Evolutionary conservation across 2,797 vertebrate species (phyloP), one percentile per base, ranked within the genome.

Genomic region (Sphenopsis melanotis): DNA sequence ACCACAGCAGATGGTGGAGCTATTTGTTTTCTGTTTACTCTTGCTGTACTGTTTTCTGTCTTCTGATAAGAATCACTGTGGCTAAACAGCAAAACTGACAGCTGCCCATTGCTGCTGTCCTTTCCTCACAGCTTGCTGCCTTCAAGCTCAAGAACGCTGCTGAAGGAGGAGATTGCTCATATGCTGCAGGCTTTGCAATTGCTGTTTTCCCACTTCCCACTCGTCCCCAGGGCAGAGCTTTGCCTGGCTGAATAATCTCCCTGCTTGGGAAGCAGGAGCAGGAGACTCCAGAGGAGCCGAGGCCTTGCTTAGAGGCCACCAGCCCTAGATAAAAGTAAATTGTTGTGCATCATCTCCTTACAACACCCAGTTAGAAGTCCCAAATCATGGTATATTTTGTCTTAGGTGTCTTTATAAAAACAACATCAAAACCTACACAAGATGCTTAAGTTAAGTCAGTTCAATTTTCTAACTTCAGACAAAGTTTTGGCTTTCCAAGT

Each of bases 1-100:
- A 96, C 94, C 72, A 78, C 20, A 90, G 77, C 96, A 95, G 96
- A 95, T 95, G 94, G 95, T 10, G 20, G 10, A 94, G 55, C 80
- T 71, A 32, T 36, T 89, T 89, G 89, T 91, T 96, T 93, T 52
- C 76, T 71, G 71, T 83, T 94, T 90, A 41, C 85, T 93, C 91
- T 79, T 34, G 22, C 68, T 78, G 57, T 30, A 57, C 89, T 92
- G 94, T 80, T 94, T 87, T 82, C 91, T 91, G 86, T 94, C 92
- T 93, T 37, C 76, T 77, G 83, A 72, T 52, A 46, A 53, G 82
- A 89, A 74, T 70, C 64, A 36, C 84, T 85, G 91, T 83, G 84
- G 87, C 84, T 93, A 63, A 90, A 93, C 87, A 89, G 87, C 71
- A 12, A 6, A 80, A 83, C 24, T 94, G 94, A 89, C 89, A 91